Evolutionary conservation across 2,113 vertebrate genomes (phyloP).

Genomic region (Embiotoca jacksoni): DNA sequence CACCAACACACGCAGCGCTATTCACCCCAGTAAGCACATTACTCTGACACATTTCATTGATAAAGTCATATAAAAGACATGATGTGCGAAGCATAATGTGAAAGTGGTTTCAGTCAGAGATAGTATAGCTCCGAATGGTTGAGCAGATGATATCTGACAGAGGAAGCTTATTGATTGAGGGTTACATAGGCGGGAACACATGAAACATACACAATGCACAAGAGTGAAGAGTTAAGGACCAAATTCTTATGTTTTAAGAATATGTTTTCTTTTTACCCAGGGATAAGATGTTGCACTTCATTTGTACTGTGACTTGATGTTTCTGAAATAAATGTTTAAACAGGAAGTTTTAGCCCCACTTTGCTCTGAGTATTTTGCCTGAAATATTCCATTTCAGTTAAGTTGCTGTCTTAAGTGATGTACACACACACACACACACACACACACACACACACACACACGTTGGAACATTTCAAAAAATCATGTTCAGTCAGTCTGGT

Average conservation of each 20-base stretch:
- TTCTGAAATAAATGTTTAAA: neutral
- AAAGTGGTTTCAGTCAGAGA: neutral
- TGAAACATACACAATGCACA: constrained; percentile 11
- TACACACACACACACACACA: too few species aligned
- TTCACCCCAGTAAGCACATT: constrained; percentile 11
- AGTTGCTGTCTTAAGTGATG: too few species aligned
- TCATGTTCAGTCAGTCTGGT: too few species aligned
- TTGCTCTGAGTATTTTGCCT: neutral
- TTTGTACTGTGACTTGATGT: neutral
- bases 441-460: too few species aligned
- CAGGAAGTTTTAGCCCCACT: neutral
- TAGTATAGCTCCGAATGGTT: neutral
- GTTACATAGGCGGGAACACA: neutral
- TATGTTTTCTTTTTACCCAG: neutral
- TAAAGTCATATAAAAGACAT: constrained; percentile 18
- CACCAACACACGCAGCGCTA: constrained; percentile 1
- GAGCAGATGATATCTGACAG: constrained; percentile 13
- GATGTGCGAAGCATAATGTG: neutral
- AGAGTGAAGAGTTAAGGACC: neutral
- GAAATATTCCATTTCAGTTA: neutral
- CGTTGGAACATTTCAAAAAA: too few species aligned
- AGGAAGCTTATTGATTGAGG: neutral
- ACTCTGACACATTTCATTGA: constrained; percentile 30
- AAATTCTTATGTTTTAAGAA: neutral
- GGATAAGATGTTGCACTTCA: neutral